A percentile compares a stretch with the other conserved stretches of the same genome.
Conservation (phyloP, 2,113 vertebrate genomes). For the Psilopogon haemacephalus region DNA sequence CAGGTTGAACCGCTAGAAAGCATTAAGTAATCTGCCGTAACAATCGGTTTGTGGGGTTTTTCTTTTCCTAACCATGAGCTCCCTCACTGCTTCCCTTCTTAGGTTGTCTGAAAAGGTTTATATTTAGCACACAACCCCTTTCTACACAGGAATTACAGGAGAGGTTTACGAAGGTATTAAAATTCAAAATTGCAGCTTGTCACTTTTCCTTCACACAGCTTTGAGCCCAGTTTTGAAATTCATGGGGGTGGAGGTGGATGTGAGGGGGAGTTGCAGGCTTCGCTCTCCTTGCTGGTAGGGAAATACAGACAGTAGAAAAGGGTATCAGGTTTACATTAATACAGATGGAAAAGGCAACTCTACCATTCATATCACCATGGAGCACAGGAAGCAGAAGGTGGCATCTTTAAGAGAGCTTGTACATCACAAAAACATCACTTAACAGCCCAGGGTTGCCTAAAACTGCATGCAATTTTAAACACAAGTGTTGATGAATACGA, state of each 20-base stretch:
- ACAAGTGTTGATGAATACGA: no score
- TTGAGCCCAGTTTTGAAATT: conserved; percentile 26
- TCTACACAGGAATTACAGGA: neutral
- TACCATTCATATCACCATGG: rapidly evolving
- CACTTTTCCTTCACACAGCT: neutral
- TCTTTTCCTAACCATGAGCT: neutral
- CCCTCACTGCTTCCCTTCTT: neutral
- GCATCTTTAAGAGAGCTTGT: neutral
- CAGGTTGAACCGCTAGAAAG: neutral
- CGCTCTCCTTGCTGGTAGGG: neutral
- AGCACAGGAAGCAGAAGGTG: neutral
- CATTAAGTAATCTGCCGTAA: neutral
- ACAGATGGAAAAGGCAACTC: neutral
- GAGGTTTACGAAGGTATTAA: neutral
- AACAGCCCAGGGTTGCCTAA: neutral
- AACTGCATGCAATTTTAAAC: neutral
- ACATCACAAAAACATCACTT: neutral
- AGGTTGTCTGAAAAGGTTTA: conserved; percentile 2
- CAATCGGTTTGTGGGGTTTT: neutral
- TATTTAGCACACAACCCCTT: neutral
- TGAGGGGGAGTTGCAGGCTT: conserved; percentile 13
- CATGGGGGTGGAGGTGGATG: neutral
- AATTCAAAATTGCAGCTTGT: conserved; percentile 17
- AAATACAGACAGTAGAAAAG: neutral
- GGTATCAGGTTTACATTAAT: neutral